These are phyloP conservation scores for Poecilia velifera DNA, from an alignment of 2,797 vertebrate species.

Conservation along the genomic window DNA sequence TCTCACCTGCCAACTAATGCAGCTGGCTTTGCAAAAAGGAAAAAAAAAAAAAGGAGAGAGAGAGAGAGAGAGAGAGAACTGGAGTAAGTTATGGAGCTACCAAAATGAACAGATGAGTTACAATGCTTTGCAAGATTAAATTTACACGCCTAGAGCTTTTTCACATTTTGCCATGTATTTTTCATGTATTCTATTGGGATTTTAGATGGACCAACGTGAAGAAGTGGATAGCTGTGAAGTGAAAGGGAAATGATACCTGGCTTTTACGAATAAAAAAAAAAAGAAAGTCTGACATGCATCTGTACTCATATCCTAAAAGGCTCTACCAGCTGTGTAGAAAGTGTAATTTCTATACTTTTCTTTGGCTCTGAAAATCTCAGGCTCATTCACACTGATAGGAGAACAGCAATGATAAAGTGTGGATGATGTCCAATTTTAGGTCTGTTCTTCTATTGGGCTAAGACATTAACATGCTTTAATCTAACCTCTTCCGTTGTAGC, in stretches of 20 bases:
- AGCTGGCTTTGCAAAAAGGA: slow-evolving; percentile 57
- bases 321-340: background rate
- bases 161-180: background rate
- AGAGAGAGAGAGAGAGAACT: slow-evolving; percentile 20
- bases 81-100: slow-evolving; percentile 57
- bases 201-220: background rate
- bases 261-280: background rate
- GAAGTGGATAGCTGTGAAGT: background rate
- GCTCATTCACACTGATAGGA: background rate
- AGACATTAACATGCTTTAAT: background rate
- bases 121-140: background rate
- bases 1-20: slow-evolving; percentile 72
- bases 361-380: background rate
- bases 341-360: background rate
- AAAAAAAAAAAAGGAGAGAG: slow-evolving; percentile 36
- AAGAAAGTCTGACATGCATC: background rate
- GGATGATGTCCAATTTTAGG: background rate
- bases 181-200: background rate
- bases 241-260: background rate
- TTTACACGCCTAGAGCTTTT: background rate
- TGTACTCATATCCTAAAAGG: background rate
- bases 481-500: too few species aligned
- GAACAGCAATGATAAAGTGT: background rate
- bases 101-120: slow-evolving; percentile 47
- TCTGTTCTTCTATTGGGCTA: background rate